These are phyloP conservation scores for Cinclus cinclus DNA, from an alignment of 2,113 vertebrate genomes.

Conservation along the genomic window DNA sequence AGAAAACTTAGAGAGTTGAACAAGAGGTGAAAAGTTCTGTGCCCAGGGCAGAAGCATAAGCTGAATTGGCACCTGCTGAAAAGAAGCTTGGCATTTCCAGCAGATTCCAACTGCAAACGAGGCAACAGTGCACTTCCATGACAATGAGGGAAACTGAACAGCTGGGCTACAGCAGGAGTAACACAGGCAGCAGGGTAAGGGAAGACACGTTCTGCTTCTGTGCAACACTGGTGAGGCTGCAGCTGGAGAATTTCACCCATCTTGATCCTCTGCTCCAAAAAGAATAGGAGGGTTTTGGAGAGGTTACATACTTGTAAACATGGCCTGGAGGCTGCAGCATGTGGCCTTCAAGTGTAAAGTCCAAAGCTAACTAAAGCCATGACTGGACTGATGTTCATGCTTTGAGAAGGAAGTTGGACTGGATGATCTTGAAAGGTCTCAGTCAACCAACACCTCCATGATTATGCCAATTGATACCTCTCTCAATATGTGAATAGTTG, in stretches of 20 bases:
- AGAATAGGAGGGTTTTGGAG: not conserved
- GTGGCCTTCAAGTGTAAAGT: not conserved
- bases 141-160: not conserved
- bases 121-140: not conserved
- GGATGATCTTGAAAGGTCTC: not conserved
- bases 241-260: not conserved
- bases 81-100: not conserved
- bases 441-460: not conserved
- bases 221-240: not conserved
- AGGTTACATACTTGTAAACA: not conserved
- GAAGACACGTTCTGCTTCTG: not conserved
- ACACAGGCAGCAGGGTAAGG: not conserved
- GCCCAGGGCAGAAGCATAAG: not conserved
- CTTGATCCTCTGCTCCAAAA: not conserved
- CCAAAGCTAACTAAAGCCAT: not conserved
- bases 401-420: not conserved
- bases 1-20: not conserved
- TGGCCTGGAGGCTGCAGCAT: not conserved
- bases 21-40: not conserved
- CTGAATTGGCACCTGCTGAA: not conserved
- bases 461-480: not conserved
- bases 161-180: not conserved
- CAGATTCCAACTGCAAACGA: not conserved
- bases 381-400: not conserved
- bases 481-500: not conserved